Evolutionary conservation across 2,888 invertebrate species (phyloP).

Genomic region (Thymelicus sylvestris): DNA sequence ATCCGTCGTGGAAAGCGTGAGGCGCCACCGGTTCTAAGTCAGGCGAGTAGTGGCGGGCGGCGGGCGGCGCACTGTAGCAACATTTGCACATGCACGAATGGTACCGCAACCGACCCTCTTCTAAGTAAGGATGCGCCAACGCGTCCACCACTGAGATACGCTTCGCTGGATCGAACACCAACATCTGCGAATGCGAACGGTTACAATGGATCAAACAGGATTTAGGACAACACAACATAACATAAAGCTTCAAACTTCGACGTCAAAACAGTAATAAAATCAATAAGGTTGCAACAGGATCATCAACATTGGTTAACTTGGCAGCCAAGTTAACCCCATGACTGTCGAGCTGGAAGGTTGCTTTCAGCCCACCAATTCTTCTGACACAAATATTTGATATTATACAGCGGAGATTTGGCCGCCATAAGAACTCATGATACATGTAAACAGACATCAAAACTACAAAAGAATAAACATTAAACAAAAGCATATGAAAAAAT

Average conservation of each 20-base stretch:
- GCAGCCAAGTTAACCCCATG: background rate
- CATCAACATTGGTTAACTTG: background rate
- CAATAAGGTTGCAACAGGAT: background rate
- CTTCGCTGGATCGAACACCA: conserved; percentile 99
- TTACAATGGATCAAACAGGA: background rate
- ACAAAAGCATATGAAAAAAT: conserved; percentile 9
- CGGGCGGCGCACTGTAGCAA: conserved; percentile 88
- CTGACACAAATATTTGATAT: background rate
- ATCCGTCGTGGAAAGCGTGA: conserved; percentile 96
- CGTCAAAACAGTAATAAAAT: background rate
- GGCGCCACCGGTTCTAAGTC: conserved; percentile 97
- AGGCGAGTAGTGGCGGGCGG: conserved; percentile 91
- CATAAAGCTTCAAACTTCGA: background rate
- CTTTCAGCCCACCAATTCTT: background rate
- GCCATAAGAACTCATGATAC: background rate
- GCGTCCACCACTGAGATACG: conserved; percentile 98
- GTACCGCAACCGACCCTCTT: conserved; percentile 98
- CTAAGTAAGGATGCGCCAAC: conserved; percentile 97
- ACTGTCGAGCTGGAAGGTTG: background rate
- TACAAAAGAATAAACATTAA: background rate
- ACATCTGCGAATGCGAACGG: conserved; percentile 90
- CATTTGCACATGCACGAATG: conserved; percentile 99
- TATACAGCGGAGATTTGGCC: background rate
- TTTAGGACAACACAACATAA: background rate
- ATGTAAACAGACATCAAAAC: conserved; percentile 3